phyloP scores from a whole-genome alignment of 1,140 invertebrate species.

The Drosophila baimaii region DNA sequence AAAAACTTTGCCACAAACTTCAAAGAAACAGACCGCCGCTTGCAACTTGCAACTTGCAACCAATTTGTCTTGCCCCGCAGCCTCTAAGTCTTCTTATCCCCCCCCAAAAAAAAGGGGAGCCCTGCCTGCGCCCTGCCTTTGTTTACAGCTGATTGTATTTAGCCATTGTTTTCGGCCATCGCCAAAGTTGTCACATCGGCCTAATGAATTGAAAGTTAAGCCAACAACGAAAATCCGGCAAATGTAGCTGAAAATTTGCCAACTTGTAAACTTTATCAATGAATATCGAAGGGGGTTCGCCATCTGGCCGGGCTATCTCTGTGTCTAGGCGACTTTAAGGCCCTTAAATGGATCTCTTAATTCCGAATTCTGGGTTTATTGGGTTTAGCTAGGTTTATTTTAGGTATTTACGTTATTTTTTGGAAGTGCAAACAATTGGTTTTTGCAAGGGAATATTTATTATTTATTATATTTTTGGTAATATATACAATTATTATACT shows the following conservation, averaged over 20 bases:
- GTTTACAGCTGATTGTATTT: conserved; percentile 77
- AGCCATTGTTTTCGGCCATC: conserved; percentile 65
- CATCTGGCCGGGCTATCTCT: too few relatives aligned
- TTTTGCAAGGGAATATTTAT: too few relatives aligned
- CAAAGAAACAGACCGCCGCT: conserved; percentile 15
- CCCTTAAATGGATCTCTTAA: too few relatives aligned
- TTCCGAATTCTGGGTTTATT: too few relatives aligned
- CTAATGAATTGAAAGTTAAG: conserved; percentile 77
- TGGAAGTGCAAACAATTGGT: too few relatives aligned
- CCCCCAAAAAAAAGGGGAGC: not conserved
- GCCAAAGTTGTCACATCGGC: conserved; percentile 68
- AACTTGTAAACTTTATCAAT: conserved; percentile 12
- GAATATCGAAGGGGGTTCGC: conserved; percentile 1
- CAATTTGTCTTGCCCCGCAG: conserved; percentile 64
- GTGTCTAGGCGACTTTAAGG: too few relatives aligned
- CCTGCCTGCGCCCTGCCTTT: conserved; percentile 44
- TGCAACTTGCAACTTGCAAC: conserved; percentile 66
- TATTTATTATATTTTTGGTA: too few relatives aligned
- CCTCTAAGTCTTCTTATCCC: conserved; percentile 1
- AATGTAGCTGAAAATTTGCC: conserved; percentile 38
- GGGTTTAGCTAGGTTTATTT: too few relatives aligned
- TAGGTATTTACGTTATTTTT: too few relatives aligned
- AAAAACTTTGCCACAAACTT: conserved; percentile 50
- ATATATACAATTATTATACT: too few relatives aligned
- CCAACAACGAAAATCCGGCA: conserved; percentile 23